These are phyloP conservation scores for Condylostylus longicornis DNA, from an alignment of 1,140 invertebrate species.

Conservation along the genomic window DNA sequence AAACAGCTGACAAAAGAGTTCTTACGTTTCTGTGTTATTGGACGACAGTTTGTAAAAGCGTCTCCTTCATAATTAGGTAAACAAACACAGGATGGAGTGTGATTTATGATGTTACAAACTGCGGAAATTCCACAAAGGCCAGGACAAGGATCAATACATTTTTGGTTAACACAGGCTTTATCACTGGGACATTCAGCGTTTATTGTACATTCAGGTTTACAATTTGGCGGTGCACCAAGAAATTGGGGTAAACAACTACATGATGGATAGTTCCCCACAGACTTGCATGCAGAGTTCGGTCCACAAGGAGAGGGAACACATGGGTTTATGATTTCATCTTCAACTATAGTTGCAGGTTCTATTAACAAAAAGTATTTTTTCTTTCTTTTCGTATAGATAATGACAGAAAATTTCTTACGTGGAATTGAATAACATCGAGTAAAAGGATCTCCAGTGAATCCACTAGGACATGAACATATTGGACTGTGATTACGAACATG, in stretches of 20 bases:
- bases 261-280: conserved; percentile 54
- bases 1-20: too few species aligned
- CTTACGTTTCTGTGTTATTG: too few species aligned
- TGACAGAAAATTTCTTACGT: conserved; percentile 31
- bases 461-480: conserved; percentile 54
- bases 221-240: conserved; percentile 58
- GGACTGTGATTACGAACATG: conserved; percentile 60
- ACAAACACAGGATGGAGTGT: conserved; percentile 68
- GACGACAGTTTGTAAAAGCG: conserved; percentile 47
- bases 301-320: conserved; percentile 72
- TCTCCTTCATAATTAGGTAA: conserved; percentile 57
- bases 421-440: conserved; percentile 29
- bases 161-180: conserved; percentile 64
- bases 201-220: conserved; percentile 67
- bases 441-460: conserved; percentile 59
- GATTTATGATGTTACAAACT: conserved; percentile 63
- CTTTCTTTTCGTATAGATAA: not conserved
- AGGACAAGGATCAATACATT: conserved; percentile 65
- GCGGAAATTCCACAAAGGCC: conserved; percentile 66
- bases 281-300: conserved; percentile 60
- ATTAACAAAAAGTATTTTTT: conserved; percentile 11
- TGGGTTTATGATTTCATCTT: conserved; percentile 37
- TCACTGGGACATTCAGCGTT: conserved; percentile 68
- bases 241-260: conserved; percentile 62
- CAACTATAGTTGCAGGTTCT: conserved; percentile 31